These are phyloP conservation scores for Disparrhopalites patrizii DNA, from an alignment of 2,888 invertebrate genomes.

Conservation along the genomic window DNA sequence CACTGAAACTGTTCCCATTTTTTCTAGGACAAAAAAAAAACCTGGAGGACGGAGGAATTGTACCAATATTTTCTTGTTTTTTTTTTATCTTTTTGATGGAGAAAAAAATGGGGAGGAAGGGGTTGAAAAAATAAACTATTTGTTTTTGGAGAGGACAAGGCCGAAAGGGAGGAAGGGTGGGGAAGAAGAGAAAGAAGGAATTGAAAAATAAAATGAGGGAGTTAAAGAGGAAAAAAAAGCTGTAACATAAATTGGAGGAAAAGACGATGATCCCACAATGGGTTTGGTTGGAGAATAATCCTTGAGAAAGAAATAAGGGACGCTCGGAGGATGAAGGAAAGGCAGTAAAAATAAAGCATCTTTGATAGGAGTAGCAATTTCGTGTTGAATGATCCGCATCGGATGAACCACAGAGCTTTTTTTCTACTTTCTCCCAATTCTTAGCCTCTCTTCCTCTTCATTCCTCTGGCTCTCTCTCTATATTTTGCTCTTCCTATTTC, in stretches of 20 bases:
- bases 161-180: not conserved
- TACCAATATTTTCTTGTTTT: not conserved
- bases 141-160: too few relatives aligned
- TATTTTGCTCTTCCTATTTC: too few relatives aligned
- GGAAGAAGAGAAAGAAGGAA: not conserved
- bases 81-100: not conserved
- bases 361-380: conserved; percentile 7
- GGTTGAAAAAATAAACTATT: too few relatives aligned
- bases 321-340: not conserved
- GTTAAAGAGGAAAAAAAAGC: conserved; percentile 6
- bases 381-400: conserved; percentile 6
- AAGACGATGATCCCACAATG: not conserved
- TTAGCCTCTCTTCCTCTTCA: too few relatives aligned
- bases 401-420: conserved; percentile 4
- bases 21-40: too few relatives aligned
- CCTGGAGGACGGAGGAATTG: too few relatives aligned
- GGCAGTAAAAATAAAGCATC: conserved; percentile 6
- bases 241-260: not conserved
- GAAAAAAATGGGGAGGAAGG: too few relatives aligned
- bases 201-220: not conserved
- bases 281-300: not conserved
- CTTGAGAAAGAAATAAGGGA: not conserved
- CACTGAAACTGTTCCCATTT: too few relatives aligned
- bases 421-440: too few relatives aligned
- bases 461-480: too few relatives aligned